phyloP scores from a whole-genome alignment of 2,113 vertebrate species.

The Sphyrna mokarran region DNA sequence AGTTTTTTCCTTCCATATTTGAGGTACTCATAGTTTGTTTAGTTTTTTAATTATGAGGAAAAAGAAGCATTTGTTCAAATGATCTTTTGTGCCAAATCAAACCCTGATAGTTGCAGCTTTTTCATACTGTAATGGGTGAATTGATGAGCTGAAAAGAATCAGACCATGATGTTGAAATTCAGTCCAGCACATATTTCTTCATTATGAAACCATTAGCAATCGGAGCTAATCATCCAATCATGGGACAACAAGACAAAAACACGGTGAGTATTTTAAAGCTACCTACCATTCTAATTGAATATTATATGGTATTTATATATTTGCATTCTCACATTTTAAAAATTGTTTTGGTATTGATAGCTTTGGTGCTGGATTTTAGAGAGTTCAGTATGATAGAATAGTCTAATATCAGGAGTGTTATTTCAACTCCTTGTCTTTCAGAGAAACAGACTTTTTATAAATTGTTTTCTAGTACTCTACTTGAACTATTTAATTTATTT shows the following conservation, averaged over 20 bases:
- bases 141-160: conserved; percentile 61
- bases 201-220: conserved; percentile 97
- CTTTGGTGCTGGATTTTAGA: conserved; percentile 30
- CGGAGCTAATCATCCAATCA: conserved; percentile 92
- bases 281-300: conserved; percentile 47
- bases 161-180: conserved; percentile 80
- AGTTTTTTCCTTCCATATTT: conserved; percentile 42
- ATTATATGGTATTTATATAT: conserved; percentile 3
- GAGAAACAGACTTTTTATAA: neutral
- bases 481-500: conserved; percentile 38
- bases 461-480: conserved; percentile 33
- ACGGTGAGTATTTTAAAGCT: conserved; percentile 80
- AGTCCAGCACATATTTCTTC: conserved; percentile 70
- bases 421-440: conserved; percentile 25
- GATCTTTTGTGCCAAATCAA: conserved; percentile 53
- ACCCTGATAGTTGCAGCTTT: conserved; percentile 61
- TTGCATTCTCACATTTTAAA: neutral
- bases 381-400: conserved; percentile 8
- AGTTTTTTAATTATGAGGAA: conserved; percentile 30
- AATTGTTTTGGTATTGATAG: conserved; percentile 2
- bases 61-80: neutral
- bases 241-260: conserved; percentile 89
- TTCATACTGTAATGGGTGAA: conserved; percentile 60
- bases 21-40: conserved; percentile 1
- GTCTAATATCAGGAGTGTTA: conserved; percentile 40